Evolutionary conservation across 92 coral and sea anemone genomes (phyloP).

Genomic region (Phenganax stokvisi): DNA sequence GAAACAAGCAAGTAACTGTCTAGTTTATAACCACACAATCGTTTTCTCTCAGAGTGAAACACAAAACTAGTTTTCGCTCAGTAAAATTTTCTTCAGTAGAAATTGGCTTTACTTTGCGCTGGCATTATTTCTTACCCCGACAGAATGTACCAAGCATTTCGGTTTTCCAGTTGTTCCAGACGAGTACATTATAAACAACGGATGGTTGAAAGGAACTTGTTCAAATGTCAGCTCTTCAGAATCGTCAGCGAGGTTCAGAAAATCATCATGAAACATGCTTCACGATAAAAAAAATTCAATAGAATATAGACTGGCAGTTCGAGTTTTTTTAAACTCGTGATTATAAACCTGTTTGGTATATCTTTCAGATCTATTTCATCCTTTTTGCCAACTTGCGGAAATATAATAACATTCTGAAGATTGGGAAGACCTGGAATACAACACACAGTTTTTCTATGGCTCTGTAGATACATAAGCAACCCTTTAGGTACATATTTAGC

Average conservation of each 20-base stretch:
- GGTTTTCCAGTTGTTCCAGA: slow-evolving; percentile 99
- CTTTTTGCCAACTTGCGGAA: slow-evolving; percentile 68
- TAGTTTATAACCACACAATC: background rate
- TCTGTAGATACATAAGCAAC: background rate
- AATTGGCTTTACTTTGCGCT: background rate
- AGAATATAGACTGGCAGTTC: background rate
- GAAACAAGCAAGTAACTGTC: slow-evolving; percentile 1
- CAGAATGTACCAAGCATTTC: slow-evolving; percentile 97
- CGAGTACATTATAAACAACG: slow-evolving; percentile 92
- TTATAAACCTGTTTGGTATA: slow-evolving; percentile 69
- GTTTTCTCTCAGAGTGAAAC: background rate
- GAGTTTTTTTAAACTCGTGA: no score
- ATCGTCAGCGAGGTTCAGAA: slow-evolving; percentile 62
- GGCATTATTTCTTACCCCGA: slow-evolving; percentile 63
- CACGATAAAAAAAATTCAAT: slow-evolving; percentile 6
- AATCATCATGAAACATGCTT: slow-evolving; percentile 68
- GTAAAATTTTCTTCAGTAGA: background rate
- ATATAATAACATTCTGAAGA: slow-evolving; percentile 69
- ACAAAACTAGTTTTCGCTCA: background rate
- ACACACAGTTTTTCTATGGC: background rate
- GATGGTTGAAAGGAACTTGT: slow-evolving; percentile 94
- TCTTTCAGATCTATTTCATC: slow-evolving; percentile 62
- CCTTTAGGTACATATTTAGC: background rate
- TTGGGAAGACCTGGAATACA: slow-evolving; percentile 67
- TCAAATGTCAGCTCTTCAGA: slow-evolving; percentile 68